Percentiles rank a stretch among this genome's conserved stretches.
Evolutionary conservation across 1,140 invertebrate genomes (phyloP).

Genomic region (Camponotus vicinus): DNA sequence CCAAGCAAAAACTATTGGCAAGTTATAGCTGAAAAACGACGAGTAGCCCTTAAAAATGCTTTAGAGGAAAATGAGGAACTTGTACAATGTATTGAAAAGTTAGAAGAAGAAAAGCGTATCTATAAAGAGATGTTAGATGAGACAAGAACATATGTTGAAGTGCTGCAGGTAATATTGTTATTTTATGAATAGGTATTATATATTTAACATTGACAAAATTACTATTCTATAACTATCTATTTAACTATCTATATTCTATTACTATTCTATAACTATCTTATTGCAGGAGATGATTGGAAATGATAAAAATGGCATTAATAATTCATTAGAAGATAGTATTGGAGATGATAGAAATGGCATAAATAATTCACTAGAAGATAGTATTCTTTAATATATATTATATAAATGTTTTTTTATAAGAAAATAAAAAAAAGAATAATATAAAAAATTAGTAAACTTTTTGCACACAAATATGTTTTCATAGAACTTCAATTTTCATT

Average conservation of each 20-base stretch:
- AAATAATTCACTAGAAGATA: conserved; percentile 84
- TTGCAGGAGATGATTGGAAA: conserved; percentile 84
- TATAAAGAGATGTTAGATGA: conserved; percentile 90
- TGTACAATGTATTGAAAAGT: conserved; percentile 83
- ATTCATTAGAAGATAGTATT: conserved; percentile 82
- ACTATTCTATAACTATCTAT: conserved; percentile 17
- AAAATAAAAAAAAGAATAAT: neutral
- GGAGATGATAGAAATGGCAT: conserved; percentile 82
- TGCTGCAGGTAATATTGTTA: conserved; percentile 87
- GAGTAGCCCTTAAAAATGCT: conserved; percentile 88
- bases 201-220: neutral
- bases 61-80: conserved; percentile 88
- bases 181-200: neutral
- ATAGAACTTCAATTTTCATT: neutral
- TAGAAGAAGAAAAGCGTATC: conserved; percentile 89
- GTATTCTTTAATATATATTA: conserved; percentile 67
- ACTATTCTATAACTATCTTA: conserved; percentile 19
- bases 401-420: neutral
- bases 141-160: conserved; percentile 89
- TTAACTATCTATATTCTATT: too few relatives aligned
- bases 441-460: neutral
- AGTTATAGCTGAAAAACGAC: conserved; percentile 88
- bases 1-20: conserved; percentile 91
- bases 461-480: neutral
- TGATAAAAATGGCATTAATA: conserved; percentile 82